Percentiles rank a stretch among this genome's conserved stretches.
These are phyloP conservation scores for Theristicus caerulescens DNA, from an alignment of 2,113 vertebrate species.

Conservation along the genomic window DNA sequence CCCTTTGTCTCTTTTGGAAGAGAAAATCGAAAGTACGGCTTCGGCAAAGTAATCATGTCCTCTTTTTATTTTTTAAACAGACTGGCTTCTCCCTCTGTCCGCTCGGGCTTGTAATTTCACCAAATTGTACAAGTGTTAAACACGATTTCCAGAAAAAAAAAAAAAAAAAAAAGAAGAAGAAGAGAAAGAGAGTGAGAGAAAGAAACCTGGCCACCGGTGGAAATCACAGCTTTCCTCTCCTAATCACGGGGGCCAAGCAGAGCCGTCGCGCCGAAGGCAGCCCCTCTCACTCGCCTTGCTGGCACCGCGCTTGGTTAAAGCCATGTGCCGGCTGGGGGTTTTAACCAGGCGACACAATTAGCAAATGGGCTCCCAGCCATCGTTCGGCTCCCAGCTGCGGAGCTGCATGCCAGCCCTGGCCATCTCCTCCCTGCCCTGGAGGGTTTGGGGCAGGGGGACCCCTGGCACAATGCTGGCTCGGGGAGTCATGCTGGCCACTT, in stretches of 20 bases:
- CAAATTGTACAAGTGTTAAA: conserved; percentile 81
- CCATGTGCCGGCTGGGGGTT: background rate
- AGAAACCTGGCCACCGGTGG: conserved; percentile 15
- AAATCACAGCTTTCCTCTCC: background rate
- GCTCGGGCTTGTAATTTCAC: conserved; percentile 77
- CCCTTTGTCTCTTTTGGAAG: conserved; percentile 82
- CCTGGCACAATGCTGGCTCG: rapidly evolving
- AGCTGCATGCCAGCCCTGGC: background rate
- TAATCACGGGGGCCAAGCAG: conserved; percentile 3
- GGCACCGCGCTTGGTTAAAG: conserved; percentile 36
- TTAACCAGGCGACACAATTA: conserved; percentile 55
- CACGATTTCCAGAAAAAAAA: conserved; percentile 26
- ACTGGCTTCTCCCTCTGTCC: conserved; percentile 73
- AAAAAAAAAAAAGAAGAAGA: background rate
- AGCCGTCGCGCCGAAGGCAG: background rate
- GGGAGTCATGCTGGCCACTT: background rate
- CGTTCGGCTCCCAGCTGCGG: background rate
- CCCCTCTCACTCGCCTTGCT: background rate
- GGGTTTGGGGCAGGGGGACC: background rate
- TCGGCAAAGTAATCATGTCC: conserved; percentile 79
- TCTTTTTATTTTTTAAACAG: conserved; percentile 70
- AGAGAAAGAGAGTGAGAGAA: background rate
- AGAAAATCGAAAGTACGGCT: conserved; percentile 76
- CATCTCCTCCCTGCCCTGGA: background rate
- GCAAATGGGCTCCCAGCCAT: background rate